Base-by-base conservation (phyloP, 2,888 invertebrate species). In the Phytoseiulus persimilis region DNA sequence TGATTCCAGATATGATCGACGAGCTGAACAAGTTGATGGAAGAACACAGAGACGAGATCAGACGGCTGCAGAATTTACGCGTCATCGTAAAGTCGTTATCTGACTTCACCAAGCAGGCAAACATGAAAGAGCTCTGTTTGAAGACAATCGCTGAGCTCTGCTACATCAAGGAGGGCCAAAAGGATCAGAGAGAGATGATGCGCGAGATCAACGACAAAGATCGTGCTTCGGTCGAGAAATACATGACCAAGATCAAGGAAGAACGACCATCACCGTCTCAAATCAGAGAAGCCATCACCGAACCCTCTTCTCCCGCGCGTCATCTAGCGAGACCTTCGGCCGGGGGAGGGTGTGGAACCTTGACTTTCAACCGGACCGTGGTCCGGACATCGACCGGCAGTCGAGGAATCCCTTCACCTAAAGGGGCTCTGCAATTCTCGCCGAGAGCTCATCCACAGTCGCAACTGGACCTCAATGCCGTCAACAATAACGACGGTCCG, bases 1-100 rank as follows among this genome's bases (percentile, higher is more conserved):
- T 65, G 11, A 23, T 83, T 87, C n/a, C 39, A 87, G 87, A 87
- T 33, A 87, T 87, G 87, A 87, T 87, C 87, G 87, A 87, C 87
- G 87, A 87, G 32, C 14, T 87, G 33, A 87, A 87, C 31, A 87
- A 87, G 31, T 18, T 87, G 9, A 87, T 87, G 87, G 87, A 87
- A n/a, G 87, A 87, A 45, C 87, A 87, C 33, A 28, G 87, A 31
- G 87, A 87, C 1, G 87, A 87, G 18, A 87, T 87, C 45, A 33
- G 33, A 87, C 87, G 87, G 6, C 87, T 87, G 0, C 87, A 32
- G 6, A 87, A 87, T 32, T 39, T 87, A 1, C 87, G 87, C 32
- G 32, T 87, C 45, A 45, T 87, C 87, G 87, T 87, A 5, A 87
- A 87, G 31, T 33, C 87, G 33, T 33, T 87, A 18, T 87, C 32